Evolutionary conservation across 2,888 invertebrate species (phyloP).

Genomic region (Philonicus albiceps): DNA sequence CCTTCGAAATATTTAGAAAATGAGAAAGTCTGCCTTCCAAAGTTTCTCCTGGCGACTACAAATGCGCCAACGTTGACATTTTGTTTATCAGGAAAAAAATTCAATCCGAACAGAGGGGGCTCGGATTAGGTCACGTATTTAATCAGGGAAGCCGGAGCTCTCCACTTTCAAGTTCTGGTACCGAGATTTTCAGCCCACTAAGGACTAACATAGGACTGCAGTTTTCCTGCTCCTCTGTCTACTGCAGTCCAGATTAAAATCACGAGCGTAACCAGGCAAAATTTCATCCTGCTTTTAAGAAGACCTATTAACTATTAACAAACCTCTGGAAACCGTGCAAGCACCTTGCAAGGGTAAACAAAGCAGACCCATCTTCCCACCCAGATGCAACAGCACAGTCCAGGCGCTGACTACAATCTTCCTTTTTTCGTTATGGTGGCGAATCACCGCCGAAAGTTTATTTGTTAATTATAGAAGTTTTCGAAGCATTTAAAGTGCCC

Average conservation of each 20-base stretch:
- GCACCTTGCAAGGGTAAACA: neutral
- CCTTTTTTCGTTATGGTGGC: neutral
- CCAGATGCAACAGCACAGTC: neutral
- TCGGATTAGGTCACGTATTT: conserved; percentile 35
- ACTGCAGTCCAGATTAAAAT: conserved; percentile 8
- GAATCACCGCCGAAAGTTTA: neutral
- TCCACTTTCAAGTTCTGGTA: neutral
- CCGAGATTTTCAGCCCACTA: neutral
- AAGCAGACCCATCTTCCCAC: neutral
- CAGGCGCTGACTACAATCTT: neutral
- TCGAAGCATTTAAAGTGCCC: conserved; percentile 3
- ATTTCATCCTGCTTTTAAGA: conserved; percentile 24
- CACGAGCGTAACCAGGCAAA: neutral
- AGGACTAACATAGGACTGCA: neutral
- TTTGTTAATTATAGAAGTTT: conserved; percentile 21
- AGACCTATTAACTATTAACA: conserved; percentile 31
- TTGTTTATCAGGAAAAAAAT: conserved; percentile 24
- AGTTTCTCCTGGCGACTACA: neutral
- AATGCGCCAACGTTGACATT: conserved; percentile 14
- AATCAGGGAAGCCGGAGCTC: neutral
- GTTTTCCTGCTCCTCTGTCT: neutral
- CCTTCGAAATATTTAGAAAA: neutral
- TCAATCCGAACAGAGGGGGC: neutral
- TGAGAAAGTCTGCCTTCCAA: neutral
- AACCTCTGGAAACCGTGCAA: neutral